These are phyloP conservation scores for Drosophila ambigua DNA, from an alignment of 1,140 invertebrate species.

Conservation along the genomic window DNA sequence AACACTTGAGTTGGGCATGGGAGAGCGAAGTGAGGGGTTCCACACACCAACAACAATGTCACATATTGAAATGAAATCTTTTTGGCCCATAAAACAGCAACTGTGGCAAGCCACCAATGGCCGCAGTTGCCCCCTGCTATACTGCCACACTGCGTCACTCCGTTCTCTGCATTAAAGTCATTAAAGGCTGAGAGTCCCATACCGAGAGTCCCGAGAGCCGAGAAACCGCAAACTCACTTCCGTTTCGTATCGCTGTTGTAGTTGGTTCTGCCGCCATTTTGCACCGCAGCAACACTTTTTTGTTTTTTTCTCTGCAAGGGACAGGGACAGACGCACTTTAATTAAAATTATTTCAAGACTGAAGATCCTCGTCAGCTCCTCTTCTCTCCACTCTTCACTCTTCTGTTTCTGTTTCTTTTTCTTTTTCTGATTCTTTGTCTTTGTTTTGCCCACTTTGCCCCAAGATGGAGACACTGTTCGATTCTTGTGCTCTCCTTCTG, in stretches of 20 bases:
- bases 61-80: constrained; percentile 79
- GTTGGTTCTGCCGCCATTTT: constrained; percentile 64
- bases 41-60: constrained; percentile 54
- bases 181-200: no score
- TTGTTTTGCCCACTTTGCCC: neutral
- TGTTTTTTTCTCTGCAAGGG: no score
- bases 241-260: constrained; percentile 61
- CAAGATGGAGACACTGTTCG: constrained; percentile 39
- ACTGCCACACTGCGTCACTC: no score
- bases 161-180: no score
- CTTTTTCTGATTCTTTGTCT: neutral
- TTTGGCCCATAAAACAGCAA: constrained; percentile 78
- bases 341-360: constrained; percentile 63
- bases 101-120: constrained; percentile 38
- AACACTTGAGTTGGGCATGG: constrained; percentile 13
- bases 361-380: neutral
- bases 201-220: constrained; percentile 31
- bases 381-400: neutral
- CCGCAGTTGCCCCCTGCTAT: no score
- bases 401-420: neutral
- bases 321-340: constrained; percentile 49
- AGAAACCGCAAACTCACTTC: constrained; percentile 78
- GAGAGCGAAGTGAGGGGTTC: constrained; percentile 1
- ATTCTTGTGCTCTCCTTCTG: neutral
- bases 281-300: constrained; percentile 15